phyloP scores from a whole-genome alignment of 2,797 vertebrate genomes.

The Avahi laniger region DNA sequence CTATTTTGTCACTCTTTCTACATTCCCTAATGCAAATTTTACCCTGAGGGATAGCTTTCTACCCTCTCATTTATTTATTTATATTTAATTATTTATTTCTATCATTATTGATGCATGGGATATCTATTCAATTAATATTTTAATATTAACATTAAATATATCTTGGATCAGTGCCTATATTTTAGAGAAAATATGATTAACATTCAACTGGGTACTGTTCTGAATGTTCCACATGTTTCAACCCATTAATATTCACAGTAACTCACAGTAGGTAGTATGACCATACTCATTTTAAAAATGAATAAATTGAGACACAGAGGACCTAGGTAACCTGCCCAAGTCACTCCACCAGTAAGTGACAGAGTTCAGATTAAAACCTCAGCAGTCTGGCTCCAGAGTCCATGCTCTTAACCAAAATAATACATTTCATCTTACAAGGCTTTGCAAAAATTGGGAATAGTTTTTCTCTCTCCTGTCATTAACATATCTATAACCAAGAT shows the following conservation, averaged over 20 bases:
- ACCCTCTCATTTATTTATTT: not conserved
- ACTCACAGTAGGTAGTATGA: not conserved
- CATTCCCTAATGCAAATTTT: not conserved
- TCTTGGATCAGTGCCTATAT: not conserved
- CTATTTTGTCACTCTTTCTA: not conserved
- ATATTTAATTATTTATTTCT: not conserved
- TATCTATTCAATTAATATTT: not conserved
- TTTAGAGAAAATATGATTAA: not conserved
- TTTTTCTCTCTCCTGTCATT: not conserved
- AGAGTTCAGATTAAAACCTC: not conserved
- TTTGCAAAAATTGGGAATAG: not conserved
- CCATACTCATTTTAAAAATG: not conserved
- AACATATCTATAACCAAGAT: not conserved
- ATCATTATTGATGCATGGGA: not conserved
- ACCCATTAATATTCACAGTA: not conserved
- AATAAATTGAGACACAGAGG: not conserved
- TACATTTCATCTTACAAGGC: not conserved
- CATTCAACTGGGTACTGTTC: not conserved
- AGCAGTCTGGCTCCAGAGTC: not conserved
- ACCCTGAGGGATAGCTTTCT: not conserved
- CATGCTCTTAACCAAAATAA: not conserved
- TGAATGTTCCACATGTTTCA: not conserved
- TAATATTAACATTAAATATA: not conserved
- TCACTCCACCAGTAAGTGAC: not conserved
- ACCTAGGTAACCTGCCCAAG: not conserved